phyloP scores from a whole-genome alignment of 2,113 vertebrate species.

The Alectura lathami region DNA sequence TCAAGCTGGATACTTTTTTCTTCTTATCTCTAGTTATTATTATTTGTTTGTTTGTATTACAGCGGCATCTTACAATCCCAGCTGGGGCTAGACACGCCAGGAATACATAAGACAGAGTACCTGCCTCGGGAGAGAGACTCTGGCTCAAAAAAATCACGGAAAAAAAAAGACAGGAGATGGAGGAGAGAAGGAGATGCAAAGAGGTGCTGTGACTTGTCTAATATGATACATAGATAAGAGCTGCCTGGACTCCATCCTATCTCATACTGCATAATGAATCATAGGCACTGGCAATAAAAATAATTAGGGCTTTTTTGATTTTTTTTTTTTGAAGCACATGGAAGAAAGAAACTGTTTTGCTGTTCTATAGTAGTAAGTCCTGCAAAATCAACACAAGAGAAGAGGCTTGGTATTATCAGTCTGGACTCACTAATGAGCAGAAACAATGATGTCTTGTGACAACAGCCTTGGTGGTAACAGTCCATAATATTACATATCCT shows the following conservation, averaged over 20 bases:
- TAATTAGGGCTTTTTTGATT: neutral
- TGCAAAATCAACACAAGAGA: neutral
- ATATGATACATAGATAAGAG: neutral
- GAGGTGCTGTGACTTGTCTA: neutral
- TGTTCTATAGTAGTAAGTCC: neutral
- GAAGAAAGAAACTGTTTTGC: neutral
- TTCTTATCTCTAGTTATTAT: slow-evolving; percentile 66
- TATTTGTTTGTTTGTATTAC: slow-evolving; percentile 68
- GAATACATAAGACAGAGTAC: slow-evolving; percentile 36
- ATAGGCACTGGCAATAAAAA: neutral
- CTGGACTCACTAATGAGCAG: neutral
- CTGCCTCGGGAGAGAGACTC: slow-evolving; percentile 30
- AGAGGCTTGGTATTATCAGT: neutral
- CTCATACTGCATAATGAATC: neutral
- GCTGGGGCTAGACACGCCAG: slow-evolving; percentile 13
- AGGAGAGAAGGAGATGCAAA: neutral
- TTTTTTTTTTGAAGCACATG: neutral
- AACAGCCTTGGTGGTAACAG: neutral
- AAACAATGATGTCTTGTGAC: neutral
- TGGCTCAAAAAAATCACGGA: neutral
- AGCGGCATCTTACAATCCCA: slow-evolving; percentile 55
- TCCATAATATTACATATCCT: neutral
- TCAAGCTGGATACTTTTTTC: slow-evolving; percentile 59
- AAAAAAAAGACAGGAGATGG: neutral
- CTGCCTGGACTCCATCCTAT: neutral